Percentiles rank a stretch among this genome's conserved stretches.
Evolutionary conservation across 2,888 invertebrate species (phyloP).

Genomic region (Deilephila elpenor): DNA sequence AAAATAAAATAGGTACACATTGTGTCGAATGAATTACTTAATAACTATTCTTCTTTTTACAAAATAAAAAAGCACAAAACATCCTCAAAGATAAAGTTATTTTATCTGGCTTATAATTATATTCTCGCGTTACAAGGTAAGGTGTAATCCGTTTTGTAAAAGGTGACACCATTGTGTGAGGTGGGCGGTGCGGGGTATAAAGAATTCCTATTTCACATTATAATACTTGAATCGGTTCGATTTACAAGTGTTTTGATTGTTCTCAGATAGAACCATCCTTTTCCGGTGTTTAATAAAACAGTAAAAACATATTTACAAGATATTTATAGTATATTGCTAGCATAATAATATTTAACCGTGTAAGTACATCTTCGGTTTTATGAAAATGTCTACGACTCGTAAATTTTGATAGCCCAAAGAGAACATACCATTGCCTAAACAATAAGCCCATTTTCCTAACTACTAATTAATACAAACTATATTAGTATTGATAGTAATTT

Average conservation of each 20-base stretch:
- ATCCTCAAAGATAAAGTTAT: background rate
- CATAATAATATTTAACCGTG: too few relatives aligned
- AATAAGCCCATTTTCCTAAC: too few relatives aligned
- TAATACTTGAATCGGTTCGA: background rate
- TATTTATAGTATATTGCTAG: too few relatives aligned
- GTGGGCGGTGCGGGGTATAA: background rate
- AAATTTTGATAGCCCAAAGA: background rate
- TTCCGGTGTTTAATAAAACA: background rate
- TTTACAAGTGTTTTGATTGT: slow-evolving; percentile 3
- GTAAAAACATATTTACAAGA: background rate
- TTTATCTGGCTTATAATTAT: slow-evolving; percentile 27
- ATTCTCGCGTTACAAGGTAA: slow-evolving; percentile 38
- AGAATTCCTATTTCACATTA: background rate
- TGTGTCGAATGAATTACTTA: too few relatives aligned
- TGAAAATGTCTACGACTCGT: background rate
- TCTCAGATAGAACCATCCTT: background rate
- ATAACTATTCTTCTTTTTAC: too few relatives aligned
- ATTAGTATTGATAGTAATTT: too few relatives aligned
- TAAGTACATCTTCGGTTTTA: too few relatives aligned
- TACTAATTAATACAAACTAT: too few relatives aligned
- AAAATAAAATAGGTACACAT: too few relatives aligned
- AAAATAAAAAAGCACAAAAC: too few relatives aligned
- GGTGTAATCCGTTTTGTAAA: slow-evolving; percentile 32
- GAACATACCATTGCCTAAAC: too few relatives aligned
- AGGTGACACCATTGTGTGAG: background rate